Base-by-base conservation (phyloP, 30 jellyfish, hydroid and myxozoan genomes). In the Sanderia malayensis region DNA sequence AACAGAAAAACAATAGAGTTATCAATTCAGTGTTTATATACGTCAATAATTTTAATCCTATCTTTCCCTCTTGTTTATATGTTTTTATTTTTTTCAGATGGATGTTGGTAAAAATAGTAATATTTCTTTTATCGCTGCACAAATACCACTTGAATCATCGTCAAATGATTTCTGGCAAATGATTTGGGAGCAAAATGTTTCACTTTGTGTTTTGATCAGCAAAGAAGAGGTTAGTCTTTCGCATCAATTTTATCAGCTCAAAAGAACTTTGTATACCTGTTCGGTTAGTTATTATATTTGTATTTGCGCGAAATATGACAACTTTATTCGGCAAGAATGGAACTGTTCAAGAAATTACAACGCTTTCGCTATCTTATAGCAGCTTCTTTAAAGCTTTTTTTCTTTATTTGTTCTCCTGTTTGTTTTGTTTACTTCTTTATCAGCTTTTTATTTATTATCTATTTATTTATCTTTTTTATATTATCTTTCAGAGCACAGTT, bases 91-190 rank as follows among this genome's bases (percentile, higher is more conserved):
- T 70, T 46, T 59, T 10, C 61, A 89, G 95, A 79, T 84, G 31
- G 86, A 76, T 58, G 87, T 77, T 44, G 94, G 92, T 24, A 81
- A 80, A 66, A 41, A 59, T 24, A 44, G 64, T 4, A 27, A 62
- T 0, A 47, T 83, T 13, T 44, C 76, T 18, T 92, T 77, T 61
- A 81, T 92, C 83, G 98, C 89, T 53, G 92, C 96, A 21, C 98
- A 92, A 57, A 63, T 91, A 28, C 98, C 98, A 0, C 53, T 84
- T 29, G 84, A 84, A 37, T 65, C 71, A 21, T 84, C 98, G 10
- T 83, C 64, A 2, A 78, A 73, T 28, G 92, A 84, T 59, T 92
- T 92, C 58, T 92, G 98, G 98, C 96, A 83, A 33, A 92, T 92
- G 96, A 74, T 92, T 20, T 92, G 98, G 98, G 96, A 92, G 67